These are phyloP conservation scores for Pandemis heparana DNA, from an alignment of 2,888 invertebrate genomes.

Conservation along the genomic window DNA sequence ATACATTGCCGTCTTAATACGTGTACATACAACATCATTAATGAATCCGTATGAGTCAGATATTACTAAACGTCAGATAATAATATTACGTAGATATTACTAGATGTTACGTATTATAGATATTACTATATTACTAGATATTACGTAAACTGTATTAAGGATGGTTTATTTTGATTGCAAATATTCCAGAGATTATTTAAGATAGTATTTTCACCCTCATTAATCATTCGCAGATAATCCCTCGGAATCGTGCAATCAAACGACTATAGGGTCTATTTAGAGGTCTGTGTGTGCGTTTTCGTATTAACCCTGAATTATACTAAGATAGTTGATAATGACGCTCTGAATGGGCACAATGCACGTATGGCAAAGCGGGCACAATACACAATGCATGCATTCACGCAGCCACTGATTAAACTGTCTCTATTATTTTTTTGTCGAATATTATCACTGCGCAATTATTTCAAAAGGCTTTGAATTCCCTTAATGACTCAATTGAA, in stretches of 20 bases:
- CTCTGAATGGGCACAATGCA: constrained; percentile 55
- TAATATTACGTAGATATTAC: too few species aligned
- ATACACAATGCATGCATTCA: constrained; percentile 69
- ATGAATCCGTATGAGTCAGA: not conserved
- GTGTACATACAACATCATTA: not conserved
- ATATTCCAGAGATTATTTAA: not conserved
- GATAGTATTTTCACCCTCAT: constrained; percentile 6
- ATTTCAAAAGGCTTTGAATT: constrained; percentile 26
- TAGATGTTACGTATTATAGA: too few species aligned
- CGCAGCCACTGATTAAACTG: constrained; percentile 46
- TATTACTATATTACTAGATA: too few species aligned
- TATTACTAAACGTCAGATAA: too few species aligned
- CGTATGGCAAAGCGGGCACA: constrained; percentile 46
- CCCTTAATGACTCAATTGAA: constrained; percentile 27
- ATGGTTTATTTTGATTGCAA: not conserved
- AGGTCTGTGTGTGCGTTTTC: not conserved
- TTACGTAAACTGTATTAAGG: not conserved
- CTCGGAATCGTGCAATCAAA: not conserved
- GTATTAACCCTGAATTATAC: constrained; percentile 24
- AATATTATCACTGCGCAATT: constrained; percentile 32
- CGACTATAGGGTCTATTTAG: not conserved
- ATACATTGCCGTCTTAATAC: not conserved
- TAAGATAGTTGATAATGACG: constrained; percentile 24
- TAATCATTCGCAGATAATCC: constrained; percentile 11
- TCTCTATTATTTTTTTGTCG: constrained; percentile 34